Conservation (phyloP, 2,888 invertebrate genomes). For the Agelastica alni region DNA sequence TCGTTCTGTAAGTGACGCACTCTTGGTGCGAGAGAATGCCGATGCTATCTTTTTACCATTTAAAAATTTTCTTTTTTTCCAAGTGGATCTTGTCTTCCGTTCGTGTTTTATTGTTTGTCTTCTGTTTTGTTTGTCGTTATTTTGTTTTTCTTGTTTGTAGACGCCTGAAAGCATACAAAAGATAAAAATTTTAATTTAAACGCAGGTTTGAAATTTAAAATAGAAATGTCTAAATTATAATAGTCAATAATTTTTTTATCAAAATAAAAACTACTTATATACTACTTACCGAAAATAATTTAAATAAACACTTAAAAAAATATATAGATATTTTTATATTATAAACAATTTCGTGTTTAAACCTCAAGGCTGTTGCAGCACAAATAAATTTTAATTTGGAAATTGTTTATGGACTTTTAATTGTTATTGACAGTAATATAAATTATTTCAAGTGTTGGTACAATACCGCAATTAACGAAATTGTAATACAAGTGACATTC, state of each 20-base stretch:
- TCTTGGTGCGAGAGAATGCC: neutral
- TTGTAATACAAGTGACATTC: no score
- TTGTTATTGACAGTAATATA: slow-evolving; percentile 16
- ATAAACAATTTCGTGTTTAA: no score
- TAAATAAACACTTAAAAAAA: no score
- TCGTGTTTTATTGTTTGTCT: neutral
- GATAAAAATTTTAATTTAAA: no score
- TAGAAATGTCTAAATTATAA: no score
- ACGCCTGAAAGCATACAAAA: no score
- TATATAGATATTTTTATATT: no score
- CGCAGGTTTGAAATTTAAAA: no score
- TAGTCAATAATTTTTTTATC: no score
- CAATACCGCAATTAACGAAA: neutral
- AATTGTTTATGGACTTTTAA: slow-evolving; percentile 28
- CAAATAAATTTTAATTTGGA: slow-evolving; percentile 19
- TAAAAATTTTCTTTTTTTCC: slow-evolving; percentile 13
- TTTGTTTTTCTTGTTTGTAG: slow-evolving; percentile 2
- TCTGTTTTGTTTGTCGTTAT: neutral
- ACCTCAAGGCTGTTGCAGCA: no score
- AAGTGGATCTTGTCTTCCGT: neutral
- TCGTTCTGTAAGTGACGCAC: slow-evolving; percentile 16
- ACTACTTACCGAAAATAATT: no score
- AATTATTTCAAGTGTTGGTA: slow-evolving; percentile 5
- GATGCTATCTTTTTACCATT: slow-evolving; percentile 39
- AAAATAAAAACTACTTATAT: no score